Conservation (phyloP, 1,140 invertebrate genomes). For the Manduca sexta region DNA sequence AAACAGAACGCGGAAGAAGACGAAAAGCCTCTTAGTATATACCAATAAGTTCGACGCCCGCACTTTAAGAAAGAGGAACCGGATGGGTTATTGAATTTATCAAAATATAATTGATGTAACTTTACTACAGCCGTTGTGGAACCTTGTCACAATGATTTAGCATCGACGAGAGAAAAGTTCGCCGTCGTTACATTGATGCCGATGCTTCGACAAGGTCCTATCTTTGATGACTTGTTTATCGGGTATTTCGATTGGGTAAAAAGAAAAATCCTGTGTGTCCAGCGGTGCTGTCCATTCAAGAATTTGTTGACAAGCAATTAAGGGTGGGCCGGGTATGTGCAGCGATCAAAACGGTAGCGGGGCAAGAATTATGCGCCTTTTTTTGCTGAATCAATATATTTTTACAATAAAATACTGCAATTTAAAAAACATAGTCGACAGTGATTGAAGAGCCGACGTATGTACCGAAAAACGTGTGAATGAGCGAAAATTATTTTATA, state of each 20-base stretch:
- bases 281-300: constrained; percentile 45
- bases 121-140: constrained; percentile 7
- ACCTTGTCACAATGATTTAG: constrained; percentile 23
- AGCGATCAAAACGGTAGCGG: constrained; percentile 25
- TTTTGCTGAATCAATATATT: neutral
- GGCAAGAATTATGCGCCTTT: constrained; percentile 18
- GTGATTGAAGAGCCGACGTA: no score
- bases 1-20: constrained; percentile 6
- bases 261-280: constrained; percentile 47
- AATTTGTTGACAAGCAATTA: constrained; percentile 67
- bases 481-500: no score
- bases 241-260: constrained; percentile 43
- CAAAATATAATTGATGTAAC: constrained; percentile 32
- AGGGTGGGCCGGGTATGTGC: constrained; percentile 27
- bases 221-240: constrained; percentile 47
- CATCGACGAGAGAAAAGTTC: constrained; percentile 14
- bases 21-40: constrained; percentile 4
- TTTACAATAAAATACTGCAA: neutral
- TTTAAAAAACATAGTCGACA: no score
- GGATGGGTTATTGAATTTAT: constrained; percentile 28
- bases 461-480: no score
- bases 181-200: constrained; percentile 13
- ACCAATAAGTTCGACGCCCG: constrained; percentile 22
- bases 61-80: constrained; percentile 15
- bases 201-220: constrained; percentile 30